A percentile compares a stretch with the other conserved stretches of the same genome.
phyloP scores from a whole-genome alignment of 2,797 vertebrate genomes.

The Rhinella marina region DNA sequence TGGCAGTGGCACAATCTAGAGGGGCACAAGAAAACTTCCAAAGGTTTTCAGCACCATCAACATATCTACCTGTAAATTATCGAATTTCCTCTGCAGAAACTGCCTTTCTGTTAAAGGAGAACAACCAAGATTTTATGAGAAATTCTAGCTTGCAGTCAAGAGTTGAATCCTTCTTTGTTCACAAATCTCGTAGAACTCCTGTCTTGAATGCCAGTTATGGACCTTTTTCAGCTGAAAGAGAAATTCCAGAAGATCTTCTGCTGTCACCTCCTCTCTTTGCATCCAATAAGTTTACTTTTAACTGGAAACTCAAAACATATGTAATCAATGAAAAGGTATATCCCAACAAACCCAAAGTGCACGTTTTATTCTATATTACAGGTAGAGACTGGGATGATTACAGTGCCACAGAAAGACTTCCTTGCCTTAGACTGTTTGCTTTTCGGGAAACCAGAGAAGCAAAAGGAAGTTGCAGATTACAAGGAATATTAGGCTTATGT shows the following conservation, averaged over 20 bases:
- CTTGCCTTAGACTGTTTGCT: slow-evolving; percentile 82
- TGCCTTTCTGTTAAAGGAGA: slow-evolving; percentile 89
- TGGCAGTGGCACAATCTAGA: slow-evolving; percentile 81
- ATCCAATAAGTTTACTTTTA: slow-evolving; percentile 78
- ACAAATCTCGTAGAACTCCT: slow-evolving; percentile 82
- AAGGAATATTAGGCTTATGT: slow-evolving; percentile 78
- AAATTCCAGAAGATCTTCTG: slow-evolving; percentile 83
- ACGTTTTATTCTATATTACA: slow-evolving; percentile 81
- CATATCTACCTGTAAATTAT: slow-evolving; percentile 92
- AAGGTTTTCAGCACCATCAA: slow-evolving; percentile 84
- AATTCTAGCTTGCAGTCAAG: slow-evolving; percentile 90
- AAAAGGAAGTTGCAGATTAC: slow-evolving; percentile 78
- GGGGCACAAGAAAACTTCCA: slow-evolving; percentile 80
- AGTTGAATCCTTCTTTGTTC: slow-evolving; percentile 87
- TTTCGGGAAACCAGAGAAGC: slow-evolving; percentile 87
- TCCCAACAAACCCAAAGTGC: slow-evolving; percentile 80
- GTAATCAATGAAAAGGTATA: slow-evolving; percentile 79
- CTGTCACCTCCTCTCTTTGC: slow-evolving; percentile 75
- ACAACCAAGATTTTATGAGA: slow-evolving; percentile 85
- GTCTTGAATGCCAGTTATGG: slow-evolving; percentile 87
- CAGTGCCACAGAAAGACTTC: slow-evolving; percentile 78
- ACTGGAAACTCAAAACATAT: slow-evolving; percentile 84
- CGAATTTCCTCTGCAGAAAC: slow-evolving; percentile 82
- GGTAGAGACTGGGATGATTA: slow-evolving; percentile 87
- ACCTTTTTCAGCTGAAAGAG: slow-evolving; percentile 83